Conservation (phyloP, 2,888 invertebrate genomes). For the Anticlea derivata region DNA sequence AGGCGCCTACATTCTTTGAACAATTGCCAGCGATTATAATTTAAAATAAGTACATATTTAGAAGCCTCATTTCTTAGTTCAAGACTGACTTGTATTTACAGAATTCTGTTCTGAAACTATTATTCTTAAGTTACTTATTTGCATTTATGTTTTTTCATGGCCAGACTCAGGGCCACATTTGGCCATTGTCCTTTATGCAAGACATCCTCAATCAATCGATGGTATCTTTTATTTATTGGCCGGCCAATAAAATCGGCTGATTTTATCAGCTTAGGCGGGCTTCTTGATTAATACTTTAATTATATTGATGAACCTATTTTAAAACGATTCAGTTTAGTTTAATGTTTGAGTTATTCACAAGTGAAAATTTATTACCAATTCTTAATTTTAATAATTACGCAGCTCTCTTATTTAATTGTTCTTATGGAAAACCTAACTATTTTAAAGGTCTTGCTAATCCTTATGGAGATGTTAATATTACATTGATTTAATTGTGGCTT, state of each 20-base stretch:
- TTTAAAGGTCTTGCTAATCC: no score
- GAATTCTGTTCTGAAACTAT: neutral
- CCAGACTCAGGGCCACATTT: constrained; percentile 11
- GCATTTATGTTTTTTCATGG: neutral
- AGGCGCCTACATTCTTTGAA: constrained; percentile 19
- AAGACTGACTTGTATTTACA: neutral
- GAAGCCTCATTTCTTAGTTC: neutral
- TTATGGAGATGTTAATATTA: no score
- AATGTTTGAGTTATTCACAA: constrained; percentile 1
- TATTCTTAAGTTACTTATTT: neutral
- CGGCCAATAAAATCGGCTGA: constrained; percentile 17
- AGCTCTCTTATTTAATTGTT: no score
- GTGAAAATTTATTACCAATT: no score
- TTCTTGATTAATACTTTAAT: constrained; percentile 26
- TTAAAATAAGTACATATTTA: constrained; percentile 4
- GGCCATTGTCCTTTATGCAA: constrained; percentile 19
- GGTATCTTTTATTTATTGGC: constrained; percentile 17
- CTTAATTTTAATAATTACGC: no score
- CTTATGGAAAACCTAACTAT: no score
- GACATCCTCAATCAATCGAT: constrained; percentile 16
- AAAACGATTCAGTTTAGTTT: constrained; percentile 6
- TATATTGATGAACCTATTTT: constrained; percentile 10
- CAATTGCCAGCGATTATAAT: constrained; percentile 13
- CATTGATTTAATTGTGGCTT: no score
- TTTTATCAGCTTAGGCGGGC: constrained; percentile 16